A percentile compares a stretch with the other conserved stretches of the same genome.
These are phyloP conservation scores for Anser brachyrhynchus DNA, from an alignment of 2,113 vertebrate species.

Conservation along the genomic window DNA sequence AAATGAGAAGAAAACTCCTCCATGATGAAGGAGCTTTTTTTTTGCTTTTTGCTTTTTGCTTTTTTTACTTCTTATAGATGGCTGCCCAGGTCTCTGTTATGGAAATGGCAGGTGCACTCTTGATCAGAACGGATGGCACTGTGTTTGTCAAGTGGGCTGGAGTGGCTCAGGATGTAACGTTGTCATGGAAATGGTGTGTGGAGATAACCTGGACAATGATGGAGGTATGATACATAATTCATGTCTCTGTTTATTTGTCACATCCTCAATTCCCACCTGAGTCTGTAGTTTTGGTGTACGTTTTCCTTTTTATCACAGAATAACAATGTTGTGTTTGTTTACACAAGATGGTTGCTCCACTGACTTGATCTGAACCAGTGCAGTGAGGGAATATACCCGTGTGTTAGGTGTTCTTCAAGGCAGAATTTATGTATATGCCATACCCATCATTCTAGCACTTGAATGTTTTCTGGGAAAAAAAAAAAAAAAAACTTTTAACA, in stretches of 20 bases:
- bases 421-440: not conserved
- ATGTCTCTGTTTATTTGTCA: not conserved
- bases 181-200: constrained; percentile 98
- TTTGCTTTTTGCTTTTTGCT: not conserved
- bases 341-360: not conserved
- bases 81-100: constrained; percentile 95
- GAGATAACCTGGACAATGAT: constrained; percentile 95
- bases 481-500: too few relatives aligned
- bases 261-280: not conserved
- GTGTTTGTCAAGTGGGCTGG: constrained; percentile 97
- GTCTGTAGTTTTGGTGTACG: not conserved
- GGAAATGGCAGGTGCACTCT: constrained; percentile 96
- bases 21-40: not conserved
- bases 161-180: constrained; percentile 93
- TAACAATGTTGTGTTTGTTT: not conserved
- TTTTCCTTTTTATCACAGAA: constrained; percentile 41
- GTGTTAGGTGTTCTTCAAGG: not conserved
- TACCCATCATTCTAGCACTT: not conserved
- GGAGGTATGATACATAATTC: constrained; percentile 83
- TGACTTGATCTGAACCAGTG: not conserved
- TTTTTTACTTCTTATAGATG: constrained; percentile 79
- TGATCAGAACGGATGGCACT: constrained; percentile 98
- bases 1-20: not conserved
- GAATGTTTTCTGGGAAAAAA: not conserved
- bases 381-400: not conserved